These are phyloP conservation scores for Orientallactaga sibirica DNA, from an alignment of 2,797 vertebrate genomes.

Conservation along the genomic window DNA sequence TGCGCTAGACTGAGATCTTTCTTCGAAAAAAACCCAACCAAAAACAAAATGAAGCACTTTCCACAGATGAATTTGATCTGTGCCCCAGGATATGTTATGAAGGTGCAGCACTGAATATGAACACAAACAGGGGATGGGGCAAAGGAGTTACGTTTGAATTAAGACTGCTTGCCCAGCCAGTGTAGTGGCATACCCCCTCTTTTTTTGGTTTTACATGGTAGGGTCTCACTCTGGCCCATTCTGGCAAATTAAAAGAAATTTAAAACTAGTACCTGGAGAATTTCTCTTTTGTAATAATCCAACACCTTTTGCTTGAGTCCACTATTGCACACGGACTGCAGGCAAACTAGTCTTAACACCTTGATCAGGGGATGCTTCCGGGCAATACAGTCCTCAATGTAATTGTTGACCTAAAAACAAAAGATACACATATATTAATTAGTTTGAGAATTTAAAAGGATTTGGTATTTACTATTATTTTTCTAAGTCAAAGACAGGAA, in stretches of 20 bases:
- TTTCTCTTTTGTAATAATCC: conserved; percentile 97
- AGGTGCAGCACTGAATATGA: background rate
- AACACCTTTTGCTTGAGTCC: conserved; percentile 98
- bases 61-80: background rate
- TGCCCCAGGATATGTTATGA: accelerated
- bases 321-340: conserved; percentile 98
- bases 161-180: too few species aligned
- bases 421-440: accelerated
- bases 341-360: conserved; percentile 95
- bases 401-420: conserved; percentile 93
- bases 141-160: too few species aligned
- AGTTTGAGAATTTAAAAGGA: background rate
- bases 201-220: background rate
- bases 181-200: too few species aligned
- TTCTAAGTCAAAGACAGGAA: background rate
- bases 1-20: too few species aligned
- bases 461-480: background rate
- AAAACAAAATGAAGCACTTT: too few species aligned
- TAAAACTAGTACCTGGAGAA: conserved; percentile 94
- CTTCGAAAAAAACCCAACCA: too few species aligned
- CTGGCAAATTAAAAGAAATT: conserved; percentile 1
- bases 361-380: conserved; percentile 96
- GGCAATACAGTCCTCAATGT: conserved; percentile 97
- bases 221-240: background rate
- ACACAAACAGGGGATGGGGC: accelerated